A percentile compares a stretch with the other conserved stretches of the same genome.
phyloP scores from a whole-genome alignment of 2,888 invertebrate genomes.

The Entomobrya multifasciata region DNA sequence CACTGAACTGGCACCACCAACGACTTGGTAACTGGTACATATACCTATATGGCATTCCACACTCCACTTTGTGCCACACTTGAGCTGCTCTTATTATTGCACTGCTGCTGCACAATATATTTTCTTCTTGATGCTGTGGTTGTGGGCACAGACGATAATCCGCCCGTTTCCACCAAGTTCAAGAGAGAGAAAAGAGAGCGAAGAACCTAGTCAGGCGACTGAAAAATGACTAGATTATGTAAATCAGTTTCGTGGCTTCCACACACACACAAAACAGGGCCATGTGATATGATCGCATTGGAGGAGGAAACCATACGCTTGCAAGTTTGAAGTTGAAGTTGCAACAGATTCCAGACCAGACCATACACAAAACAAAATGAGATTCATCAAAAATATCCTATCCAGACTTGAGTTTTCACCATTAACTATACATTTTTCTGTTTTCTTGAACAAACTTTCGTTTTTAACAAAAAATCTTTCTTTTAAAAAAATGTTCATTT shows the following conservation, averaged over 20 bases:
- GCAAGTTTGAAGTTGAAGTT: neutral
- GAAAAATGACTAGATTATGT: conserved; percentile 63
- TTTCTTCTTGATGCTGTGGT: conserved; percentile 16
- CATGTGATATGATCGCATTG: neutral
- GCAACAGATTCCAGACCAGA: too few relatives aligned
- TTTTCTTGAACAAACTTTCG: too few relatives aligned
- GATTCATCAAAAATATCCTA: too few relatives aligned
- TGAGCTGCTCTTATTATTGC: too few relatives aligned
- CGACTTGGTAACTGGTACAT: neutral
- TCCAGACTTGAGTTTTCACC: too few relatives aligned
- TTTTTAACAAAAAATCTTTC: too few relatives aligned
- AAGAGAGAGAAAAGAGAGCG: neutral
- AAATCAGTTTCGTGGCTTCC: conserved; percentile 54
- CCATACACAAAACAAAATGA: too few relatives aligned
- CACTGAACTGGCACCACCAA: neutral
- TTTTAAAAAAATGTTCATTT: too few relatives aligned
- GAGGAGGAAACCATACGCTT: neutral
- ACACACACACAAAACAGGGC: conserved; percentile 33
- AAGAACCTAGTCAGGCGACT: conserved; percentile 47
- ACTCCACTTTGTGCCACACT: too few relatives aligned
- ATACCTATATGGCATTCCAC: too few relatives aligned
- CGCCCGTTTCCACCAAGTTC: conserved; percentile 19
- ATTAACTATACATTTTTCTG: too few relatives aligned
- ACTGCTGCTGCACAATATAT: too few relatives aligned
- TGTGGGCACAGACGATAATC: conserved; percentile 46